Evolutionary conservation across 1,140 invertebrate genomes (phyloP).

Genomic region (Pemphigus obesinymphae): DNA sequence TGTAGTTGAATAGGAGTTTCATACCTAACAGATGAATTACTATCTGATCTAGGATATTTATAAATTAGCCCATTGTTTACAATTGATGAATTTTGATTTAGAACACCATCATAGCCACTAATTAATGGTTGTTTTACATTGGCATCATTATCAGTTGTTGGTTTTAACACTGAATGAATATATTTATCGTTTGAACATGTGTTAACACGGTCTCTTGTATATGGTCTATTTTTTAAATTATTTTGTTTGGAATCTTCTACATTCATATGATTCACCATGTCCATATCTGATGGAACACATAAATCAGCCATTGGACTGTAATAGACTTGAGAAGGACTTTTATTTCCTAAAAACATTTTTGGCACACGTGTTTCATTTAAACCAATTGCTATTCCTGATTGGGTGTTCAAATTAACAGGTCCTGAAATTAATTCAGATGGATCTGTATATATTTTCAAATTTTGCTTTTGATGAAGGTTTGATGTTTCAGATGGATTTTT

Average conservation of each 20-base stretch:
- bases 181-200: neutral
- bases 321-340: neutral
- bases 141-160: neutral
- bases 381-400: neutral
- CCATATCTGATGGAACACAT: neutral
- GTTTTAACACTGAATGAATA: neutral
- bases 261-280: neutral
- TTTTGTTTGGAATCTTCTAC: neutral
- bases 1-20: neutral
- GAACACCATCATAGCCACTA: neutral
- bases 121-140: neutral
- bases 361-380: neutral
- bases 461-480: neutral
- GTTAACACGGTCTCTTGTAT: neutral
- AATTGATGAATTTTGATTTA: neutral
- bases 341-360: conserved; percentile 22
- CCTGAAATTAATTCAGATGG: neutral
- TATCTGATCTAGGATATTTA: neutral
- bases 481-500: neutral
- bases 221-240: neutral
- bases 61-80: conserved; percentile 2
- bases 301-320: neutral
- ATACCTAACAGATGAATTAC: neutral
- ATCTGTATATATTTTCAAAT: neutral
- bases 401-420: neutral